Evolutionary conservation across 37 sponge, comb jelly and placozoan species (phyloP), one percentile per base, ranked within the genome.

Genomic region (Axinella damicornis): DNA sequence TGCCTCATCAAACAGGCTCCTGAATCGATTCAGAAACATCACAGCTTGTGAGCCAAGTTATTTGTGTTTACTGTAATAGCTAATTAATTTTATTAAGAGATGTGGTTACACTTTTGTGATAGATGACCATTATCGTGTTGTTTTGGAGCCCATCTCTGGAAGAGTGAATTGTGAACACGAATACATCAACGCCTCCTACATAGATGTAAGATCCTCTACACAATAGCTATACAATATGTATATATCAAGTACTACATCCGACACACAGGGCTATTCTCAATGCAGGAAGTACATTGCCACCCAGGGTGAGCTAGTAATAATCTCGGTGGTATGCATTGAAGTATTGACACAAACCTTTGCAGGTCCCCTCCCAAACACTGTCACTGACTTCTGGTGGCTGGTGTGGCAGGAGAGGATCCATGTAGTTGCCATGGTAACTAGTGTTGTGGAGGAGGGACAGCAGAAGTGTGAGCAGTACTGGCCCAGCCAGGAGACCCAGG

Each of bases 111-210:
- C 46, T 64, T 35, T 27, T 27, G 22, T 15, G 19, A 65, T 68
- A 90, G 91, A 90, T 90, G 91, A 90, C 72, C 70, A 90, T 39
- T 58, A 75, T 38, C 61, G 71, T 30, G 74, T 90, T 13, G 22
- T 46, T 22, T 38, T 90, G 34, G 35, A 36, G 1, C 58, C 85
- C 13, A 71, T 85, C 17, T 54, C 67, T 4, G 69, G 77, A 13
- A 21, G 36, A 22, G 68, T 37, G 22, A 65, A 77, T 67, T 36
- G 40, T 31, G 18, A 20, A 13, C 24, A 67, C 53, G 76, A 74
- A 24, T 91, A 91, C 83, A 91, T 91, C 40, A 85, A 85, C 53
- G 92, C 92, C 31, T 67, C 83, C 30, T 88, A 88, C 41, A 70
- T 91, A 27, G 59, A 88, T 76, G 92, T 91, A 55, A 81, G 86